Base-by-base conservation (phyloP, 2,113 vertebrate species). In the Diphyllodes magnificus region DNA sequence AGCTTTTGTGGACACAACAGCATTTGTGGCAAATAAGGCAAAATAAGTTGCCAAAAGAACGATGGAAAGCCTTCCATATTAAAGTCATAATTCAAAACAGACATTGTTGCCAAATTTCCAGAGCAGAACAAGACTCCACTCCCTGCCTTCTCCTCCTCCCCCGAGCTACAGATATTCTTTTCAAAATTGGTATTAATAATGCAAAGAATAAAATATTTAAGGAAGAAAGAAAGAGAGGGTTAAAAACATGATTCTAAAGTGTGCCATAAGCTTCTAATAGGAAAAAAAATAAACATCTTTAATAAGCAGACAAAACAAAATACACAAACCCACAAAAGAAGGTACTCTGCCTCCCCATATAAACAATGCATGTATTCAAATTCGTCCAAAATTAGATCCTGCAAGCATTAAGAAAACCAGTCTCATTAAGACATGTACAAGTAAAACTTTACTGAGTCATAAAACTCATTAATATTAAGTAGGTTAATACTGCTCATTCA, bases 311-410 rank as follows among this genome's bases (percentile, higher is more conserved):
- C 3, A 39, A 76, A 80, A 19, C 4, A 73, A 50, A 61, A 47
- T 10, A 68, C 10, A 40, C 8, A 50, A 15, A 47, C 4, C 37
- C 3, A 56, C 30, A 16, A 19, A 33, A 40, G 13, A 33, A 50
- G 12, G 12, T 49, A 47, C 20, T 81, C 28, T 73, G 9, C 37
- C 54, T 73, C 15, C 13, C 28, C 15, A 37, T n/a, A 31, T 11
- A 39, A 47, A n/a, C 1, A 28, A 22, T 27, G 31, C 9, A 13
- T 0, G 0, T 24, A 68, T 4, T 3, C 30, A 80, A 7, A n/a
- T 64, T 50, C 39, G 13, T 20, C 33, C 22, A 80, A 40, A 23
- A 64, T 42, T 59, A 54, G 15, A 68, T 18, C 7, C 31, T 50
- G 8, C 15, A 78, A 27, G 20, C 15, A 60, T 31, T 56, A 50